Conservation (phyloP, 2,888 invertebrate genomes). For the Mycalesis mineus region DNA sequence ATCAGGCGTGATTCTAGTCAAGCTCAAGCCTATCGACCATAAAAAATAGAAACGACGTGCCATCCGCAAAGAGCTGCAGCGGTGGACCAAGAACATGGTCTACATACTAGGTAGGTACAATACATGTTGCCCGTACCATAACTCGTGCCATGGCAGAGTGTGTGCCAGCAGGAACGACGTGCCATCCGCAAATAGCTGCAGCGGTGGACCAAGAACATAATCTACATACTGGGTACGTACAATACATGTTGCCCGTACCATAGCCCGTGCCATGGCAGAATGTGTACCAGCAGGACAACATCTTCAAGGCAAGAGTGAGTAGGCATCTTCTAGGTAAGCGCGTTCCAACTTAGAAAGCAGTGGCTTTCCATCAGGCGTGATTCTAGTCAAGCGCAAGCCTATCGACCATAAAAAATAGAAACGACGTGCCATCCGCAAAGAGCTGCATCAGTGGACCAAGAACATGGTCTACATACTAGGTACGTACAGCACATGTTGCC, state of each 20-base stretch:
- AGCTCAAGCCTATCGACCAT: too few species aligned
- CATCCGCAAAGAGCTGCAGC: constrained; percentile 91
- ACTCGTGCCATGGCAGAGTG: constrained; percentile 88
- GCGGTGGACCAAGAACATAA: constrained; percentile 95
- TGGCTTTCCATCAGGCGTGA: too few species aligned
- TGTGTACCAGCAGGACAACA: too few species aligned
- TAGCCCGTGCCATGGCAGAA: constrained; percentile 86
- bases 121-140: constrained; percentile 45
- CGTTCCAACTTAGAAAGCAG: too few species aligned
- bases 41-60: constrained; percentile 93
- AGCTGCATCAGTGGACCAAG: constrained; percentile 93
- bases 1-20: too few species aligned
- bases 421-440: constrained; percentile 91
- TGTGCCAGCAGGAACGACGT: constrained; percentile 92
- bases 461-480: constrained; percentile 94
- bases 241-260: constrained; percentile 43
- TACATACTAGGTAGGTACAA: constrained; percentile 84
- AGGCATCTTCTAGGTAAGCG: too few species aligned
- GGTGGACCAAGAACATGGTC: constrained; percentile 95
- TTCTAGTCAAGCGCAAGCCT: too few species aligned
- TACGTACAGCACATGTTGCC: constrained; percentile 51
- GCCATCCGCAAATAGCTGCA: constrained; percentile 91
- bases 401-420: too few species aligned
- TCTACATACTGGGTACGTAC: constrained; percentile 87
- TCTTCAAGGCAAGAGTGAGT: too few species aligned